Evolutionary conservation across 2,888 invertebrate genomes (phyloP).

Genomic region (Scrobipalpa costella): DNA sequence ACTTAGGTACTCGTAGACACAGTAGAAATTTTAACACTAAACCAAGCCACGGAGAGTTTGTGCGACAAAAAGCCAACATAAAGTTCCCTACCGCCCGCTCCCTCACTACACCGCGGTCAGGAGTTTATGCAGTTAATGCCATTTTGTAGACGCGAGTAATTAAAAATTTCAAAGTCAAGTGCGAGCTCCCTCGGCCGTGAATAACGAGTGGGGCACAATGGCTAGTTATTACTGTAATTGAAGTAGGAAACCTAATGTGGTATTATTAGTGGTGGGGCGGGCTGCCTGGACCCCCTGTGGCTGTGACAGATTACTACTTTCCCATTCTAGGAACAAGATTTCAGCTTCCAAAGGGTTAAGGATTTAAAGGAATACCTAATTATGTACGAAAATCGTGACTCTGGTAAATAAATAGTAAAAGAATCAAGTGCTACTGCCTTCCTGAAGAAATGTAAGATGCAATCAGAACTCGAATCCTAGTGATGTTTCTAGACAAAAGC

Average conservation of each 20-base stretch:
- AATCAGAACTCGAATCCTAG: too few species aligned
- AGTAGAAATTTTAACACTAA: neutral
- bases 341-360: too few species aligned
- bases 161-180: slow-evolving; percentile 37
- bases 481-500: too few species aligned
- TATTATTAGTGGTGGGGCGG: slow-evolving; percentile 28
- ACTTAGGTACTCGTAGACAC: too few species aligned
- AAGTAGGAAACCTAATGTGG: slow-evolving; percentile 47
- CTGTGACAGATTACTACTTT: neutral
- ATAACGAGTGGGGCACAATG: slow-evolving; percentile 45
- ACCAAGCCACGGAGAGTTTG: neutral
- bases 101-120: too few species aligned
- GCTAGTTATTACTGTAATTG: slow-evolving; percentile 65
- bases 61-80: too few species aligned
- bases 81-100: too few species aligned
- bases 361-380: too few species aligned
- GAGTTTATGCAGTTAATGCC: neutral
- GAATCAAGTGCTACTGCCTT: too few species aligned
- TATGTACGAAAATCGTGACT: too few species aligned
- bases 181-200: slow-evolving; percentile 40
- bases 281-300: neutral
- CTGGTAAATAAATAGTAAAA: too few species aligned
- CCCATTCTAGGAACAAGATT: neutral
- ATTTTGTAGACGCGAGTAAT: slow-evolving; percentile 26
- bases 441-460: too few species aligned